These are phyloP conservation scores for Camponotus floridanus DNA, from an alignment of 1,140 invertebrate species.

Conservation along the genomic window DNA sequence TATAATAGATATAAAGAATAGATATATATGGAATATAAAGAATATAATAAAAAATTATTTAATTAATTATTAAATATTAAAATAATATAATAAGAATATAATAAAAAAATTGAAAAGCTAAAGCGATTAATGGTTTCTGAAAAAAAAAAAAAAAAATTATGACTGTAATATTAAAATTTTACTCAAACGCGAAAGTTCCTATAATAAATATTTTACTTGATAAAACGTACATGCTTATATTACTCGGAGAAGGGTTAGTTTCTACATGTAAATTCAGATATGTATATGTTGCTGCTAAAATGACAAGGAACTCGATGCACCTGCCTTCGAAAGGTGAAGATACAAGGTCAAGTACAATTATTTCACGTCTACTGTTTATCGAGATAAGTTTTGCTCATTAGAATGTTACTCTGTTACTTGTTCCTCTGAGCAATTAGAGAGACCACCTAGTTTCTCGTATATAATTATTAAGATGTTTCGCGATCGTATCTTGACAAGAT, in stretches of 20 bases:
- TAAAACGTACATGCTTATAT: background rate
- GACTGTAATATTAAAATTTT: background rate
- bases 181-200: background rate
- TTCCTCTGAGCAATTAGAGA: slow-evolving; percentile 29
- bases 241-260: background rate
- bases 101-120: slow-evolving; percentile 4
- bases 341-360: slow-evolving; percentile 34
- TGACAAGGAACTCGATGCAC: background rate
- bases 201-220: background rate
- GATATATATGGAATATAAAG: too few species aligned
- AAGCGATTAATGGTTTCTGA: background rate
- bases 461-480: slow-evolving; percentile 12
- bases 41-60: too few species aligned
- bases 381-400: slow-evolving; percentile 33
- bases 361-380: slow-evolving; percentile 17
- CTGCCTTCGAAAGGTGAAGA: background rate
- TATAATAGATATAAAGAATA: too few species aligned
- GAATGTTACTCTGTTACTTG: background rate
- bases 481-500: background rate
- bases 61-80: too few species aligned
- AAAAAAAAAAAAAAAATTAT: background rate
- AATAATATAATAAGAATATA: too few species aligned
- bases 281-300: background rate
- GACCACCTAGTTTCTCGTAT: background rate
- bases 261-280: background rate